Conservation (phyloP, 2,113 vertebrate species). For the Podarcis muralis region DNA sequence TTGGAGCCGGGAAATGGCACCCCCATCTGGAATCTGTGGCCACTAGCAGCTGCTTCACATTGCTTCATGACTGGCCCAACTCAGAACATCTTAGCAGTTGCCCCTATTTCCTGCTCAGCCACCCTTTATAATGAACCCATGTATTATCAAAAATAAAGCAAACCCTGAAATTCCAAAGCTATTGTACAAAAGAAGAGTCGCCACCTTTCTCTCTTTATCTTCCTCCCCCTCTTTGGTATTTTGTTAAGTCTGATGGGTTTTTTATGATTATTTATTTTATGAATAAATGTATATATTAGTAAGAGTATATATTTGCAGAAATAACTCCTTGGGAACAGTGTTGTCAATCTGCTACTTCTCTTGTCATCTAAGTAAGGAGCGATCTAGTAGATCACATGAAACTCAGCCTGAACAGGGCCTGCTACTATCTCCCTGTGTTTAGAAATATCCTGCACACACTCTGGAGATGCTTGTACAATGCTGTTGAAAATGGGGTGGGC, state of each 20-base stretch:
- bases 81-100: not conserved
- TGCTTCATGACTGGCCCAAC: not conserved
- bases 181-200: conserved; percentile 83
- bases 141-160: conserved; percentile 44
- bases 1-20: not conserved
- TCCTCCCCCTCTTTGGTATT: conserved; percentile 41
- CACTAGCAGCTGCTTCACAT: not conserved
- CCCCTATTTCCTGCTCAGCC: not conserved
- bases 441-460: not conserved
- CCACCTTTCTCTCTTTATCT: conserved; percentile 67
- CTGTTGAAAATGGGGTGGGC: not conserved
- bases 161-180: conserved; percentile 87
- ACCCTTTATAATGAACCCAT: conserved; percentile 71
- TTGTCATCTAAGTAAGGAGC: conserved; percentile 75
- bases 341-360: conserved; percentile 78
- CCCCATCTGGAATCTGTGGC: not conserved
- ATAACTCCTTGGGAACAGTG: conserved; percentile 78
- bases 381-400: not conserved
- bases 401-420: not conserved
- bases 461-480: not conserved
- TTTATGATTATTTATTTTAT: conserved; percentile 95
- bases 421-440: not conserved
- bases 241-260: conserved; percentile 80
- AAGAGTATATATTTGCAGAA: conserved; percentile 90
- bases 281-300: conserved; percentile 90